Conservation (phyloP, 2,797 vertebrate species). For the Cossypha heuglini region DNA sequence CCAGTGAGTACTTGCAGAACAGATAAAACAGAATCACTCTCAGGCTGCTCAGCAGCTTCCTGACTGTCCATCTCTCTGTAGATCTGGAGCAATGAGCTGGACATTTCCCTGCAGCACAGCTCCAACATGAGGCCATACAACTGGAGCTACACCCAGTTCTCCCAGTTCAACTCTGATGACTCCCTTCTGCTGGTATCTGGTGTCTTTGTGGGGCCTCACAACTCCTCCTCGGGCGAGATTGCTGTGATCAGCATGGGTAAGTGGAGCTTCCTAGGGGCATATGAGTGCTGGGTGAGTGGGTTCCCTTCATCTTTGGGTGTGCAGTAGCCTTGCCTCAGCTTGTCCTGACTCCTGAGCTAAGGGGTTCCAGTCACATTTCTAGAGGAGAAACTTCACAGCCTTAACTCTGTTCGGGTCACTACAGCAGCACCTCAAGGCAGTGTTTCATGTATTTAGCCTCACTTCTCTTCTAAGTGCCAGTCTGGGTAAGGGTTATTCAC, state of each 20-base stretch:
- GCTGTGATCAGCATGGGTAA: slow-evolving; percentile 94
- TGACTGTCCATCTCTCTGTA: slow-evolving; percentile 33
- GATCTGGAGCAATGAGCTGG: slow-evolving; percentile 90
- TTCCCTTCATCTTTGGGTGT: background rate
- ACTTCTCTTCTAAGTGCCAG: too few species aligned
- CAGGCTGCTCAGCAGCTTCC: background rate
- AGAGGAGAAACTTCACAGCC: background rate
- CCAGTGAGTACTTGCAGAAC: background rate
- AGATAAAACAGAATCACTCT: background rate
- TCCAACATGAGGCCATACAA: slow-evolving; percentile 94
- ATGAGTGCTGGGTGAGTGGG: background rate
- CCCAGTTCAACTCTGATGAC: slow-evolving; percentile 96
- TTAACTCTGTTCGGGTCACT: accelerated
- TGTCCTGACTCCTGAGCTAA: background rate
- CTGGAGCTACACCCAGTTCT: slow-evolving; percentile 99
- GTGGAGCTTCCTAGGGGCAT: background rate
- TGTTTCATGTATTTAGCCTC: background rate
- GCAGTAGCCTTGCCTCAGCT: background rate
- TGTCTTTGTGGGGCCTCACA: slow-evolving; percentile 92
- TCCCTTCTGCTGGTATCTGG: slow-evolving; percentile 92
- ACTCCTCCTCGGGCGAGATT: slow-evolving; percentile 93
- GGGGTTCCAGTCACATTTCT: accelerated
- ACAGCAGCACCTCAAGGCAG: background rate
- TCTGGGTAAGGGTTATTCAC: background rate
- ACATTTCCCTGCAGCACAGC: slow-evolving; percentile 90